Percentiles rank a stretch among this genome's conserved stretches.
phyloP scores from a whole-genome alignment of 2,888 invertebrate species.

The Biston stratarius region DNA sequence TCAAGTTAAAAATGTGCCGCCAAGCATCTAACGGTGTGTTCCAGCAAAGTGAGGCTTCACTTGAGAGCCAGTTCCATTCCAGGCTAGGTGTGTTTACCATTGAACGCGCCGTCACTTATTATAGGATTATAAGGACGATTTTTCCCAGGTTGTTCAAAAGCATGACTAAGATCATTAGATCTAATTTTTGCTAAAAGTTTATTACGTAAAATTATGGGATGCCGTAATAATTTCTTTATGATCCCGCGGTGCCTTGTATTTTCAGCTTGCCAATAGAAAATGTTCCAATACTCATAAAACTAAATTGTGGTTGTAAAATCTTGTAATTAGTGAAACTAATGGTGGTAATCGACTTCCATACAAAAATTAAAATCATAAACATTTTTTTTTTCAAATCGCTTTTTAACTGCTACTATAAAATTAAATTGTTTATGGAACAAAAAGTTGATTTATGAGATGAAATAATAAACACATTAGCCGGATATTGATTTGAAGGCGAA shows the following conservation, averaged over 20 bases:
- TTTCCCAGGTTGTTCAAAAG: constrained; percentile 5
- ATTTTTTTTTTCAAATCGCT: constrained; percentile 56
- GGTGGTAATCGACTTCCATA: constrained; percentile 73
- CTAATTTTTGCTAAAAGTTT: constrained; percentile 61
- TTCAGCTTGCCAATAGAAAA: constrained; percentile 70
- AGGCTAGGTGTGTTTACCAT: no score
- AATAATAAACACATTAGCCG: constrained; percentile 47
- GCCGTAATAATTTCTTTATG: constrained; percentile 74
- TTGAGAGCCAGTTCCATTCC: no score
- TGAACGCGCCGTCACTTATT: no score
- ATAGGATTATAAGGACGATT: constrained; percentile 6
- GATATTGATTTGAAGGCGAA: constrained; percentile 36
- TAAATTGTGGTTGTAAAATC: constrained; percentile 76
- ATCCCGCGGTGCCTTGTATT: constrained; percentile 60
- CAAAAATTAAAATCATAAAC: constrained; percentile 71
- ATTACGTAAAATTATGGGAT: constrained; percentile 70
- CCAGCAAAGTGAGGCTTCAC: no score
- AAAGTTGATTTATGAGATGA: constrained; percentile 51
- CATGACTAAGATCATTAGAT: constrained; percentile 15
- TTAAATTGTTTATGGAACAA: constrained; percentile 59
- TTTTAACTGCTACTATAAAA: constrained; percentile 61
- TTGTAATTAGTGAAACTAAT: constrained; percentile 84
- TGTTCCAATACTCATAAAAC: constrained; percentile 77
- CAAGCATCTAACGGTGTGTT: no score
- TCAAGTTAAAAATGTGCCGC: no score